Evolutionary conservation across 2,113 vertebrate genomes (phyloP).

Genomic region (Noturus placidus): DNA sequence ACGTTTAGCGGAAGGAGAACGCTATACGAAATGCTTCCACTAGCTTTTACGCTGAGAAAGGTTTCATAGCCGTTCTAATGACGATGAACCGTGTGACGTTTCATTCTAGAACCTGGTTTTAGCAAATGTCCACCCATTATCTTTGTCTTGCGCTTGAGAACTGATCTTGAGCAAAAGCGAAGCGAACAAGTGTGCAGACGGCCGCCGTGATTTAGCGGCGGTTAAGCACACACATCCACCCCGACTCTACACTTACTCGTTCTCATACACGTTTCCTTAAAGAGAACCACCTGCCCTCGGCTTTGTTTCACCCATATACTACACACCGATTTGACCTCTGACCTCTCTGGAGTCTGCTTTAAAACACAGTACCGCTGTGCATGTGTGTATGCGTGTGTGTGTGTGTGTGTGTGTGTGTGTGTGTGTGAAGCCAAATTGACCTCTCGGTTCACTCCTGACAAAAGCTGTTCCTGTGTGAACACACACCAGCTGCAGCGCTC

Average conservation of each 20-base stretch:
- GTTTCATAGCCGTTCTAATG: not conserved
- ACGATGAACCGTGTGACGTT: too few relatives aligned
- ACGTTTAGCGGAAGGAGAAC: not conserved
- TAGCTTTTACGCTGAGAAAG: not conserved
- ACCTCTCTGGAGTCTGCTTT: conserved; percentile 64
- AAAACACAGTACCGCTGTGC: conserved; percentile 53
- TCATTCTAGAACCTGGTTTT: not conserved
- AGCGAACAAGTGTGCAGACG: conserved; percentile 33
- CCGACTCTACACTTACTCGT: not conserved
- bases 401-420: conserved; percentile 18
- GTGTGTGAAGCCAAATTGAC: conserved; percentile 54
- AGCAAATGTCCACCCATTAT: not conserved
- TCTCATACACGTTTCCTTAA: conserved; percentile 52
- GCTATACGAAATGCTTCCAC: not conserved
- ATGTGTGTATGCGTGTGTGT: conserved; percentile 15
- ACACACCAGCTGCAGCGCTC: conserved; percentile 42
- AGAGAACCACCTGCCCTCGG: conserved; percentile 66
- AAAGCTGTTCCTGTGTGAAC: conserved; percentile 39
- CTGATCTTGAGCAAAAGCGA: not conserved
- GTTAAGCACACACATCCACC: not conserved
- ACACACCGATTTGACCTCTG: conserved; percentile 64
- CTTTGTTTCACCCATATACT: conserved; percentile 59
- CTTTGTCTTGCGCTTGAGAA: not conserved
- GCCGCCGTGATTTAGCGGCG: not conserved
- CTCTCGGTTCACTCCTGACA: conserved; percentile 58